Evolutionary conservation across 2,888 invertebrate species (phyloP).

Genomic region (Ophraella communa): DNA sequence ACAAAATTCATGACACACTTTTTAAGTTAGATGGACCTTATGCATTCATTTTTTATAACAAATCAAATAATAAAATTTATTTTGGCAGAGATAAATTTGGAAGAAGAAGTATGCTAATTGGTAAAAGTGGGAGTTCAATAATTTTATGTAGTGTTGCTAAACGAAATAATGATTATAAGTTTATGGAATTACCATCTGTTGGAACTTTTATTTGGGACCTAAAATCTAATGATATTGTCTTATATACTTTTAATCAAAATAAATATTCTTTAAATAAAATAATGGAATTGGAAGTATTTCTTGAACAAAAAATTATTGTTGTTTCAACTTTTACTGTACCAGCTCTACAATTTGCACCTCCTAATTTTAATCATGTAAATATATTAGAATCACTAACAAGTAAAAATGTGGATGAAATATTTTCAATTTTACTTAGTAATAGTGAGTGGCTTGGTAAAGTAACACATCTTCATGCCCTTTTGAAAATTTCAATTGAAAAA

Average conservation of each 20-base stretch:
- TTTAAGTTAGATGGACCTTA: conserved; percentile 77
- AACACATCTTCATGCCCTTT: conserved; percentile 60
- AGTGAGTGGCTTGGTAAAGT: conserved; percentile 57
- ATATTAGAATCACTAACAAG: conserved; percentile 45
- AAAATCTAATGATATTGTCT: conserved; percentile 48
- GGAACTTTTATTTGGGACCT: conserved; percentile 66
- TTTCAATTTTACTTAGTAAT: conserved; percentile 52
- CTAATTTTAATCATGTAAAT: conserved; percentile 37
- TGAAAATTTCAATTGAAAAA: conserved; percentile 67
- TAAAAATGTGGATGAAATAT: conserved; percentile 52
- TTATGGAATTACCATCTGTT: conserved; percentile 69
- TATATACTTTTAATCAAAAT: conserved; percentile 61
- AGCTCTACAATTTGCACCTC: conserved; percentile 38
- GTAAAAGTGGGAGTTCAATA: conserved; percentile 56
- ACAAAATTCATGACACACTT: conserved; percentile 49
- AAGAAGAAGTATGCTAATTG: conserved; percentile 80
- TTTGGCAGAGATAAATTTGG: conserved; percentile 88
- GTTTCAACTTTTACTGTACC: not conserved
- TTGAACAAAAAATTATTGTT: conserved; percentile 49
- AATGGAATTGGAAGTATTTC: conserved; percentile 51
- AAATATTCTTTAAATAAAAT: conserved; percentile 53
- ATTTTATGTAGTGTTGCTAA: conserved; percentile 65
- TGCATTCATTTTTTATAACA: conserved; percentile 79
- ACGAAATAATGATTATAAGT: conserved; percentile 63
- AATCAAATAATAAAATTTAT: conserved; percentile 66